These are phyloP conservation scores for Aricia artaxerxes DNA, from an alignment of 2,888 invertebrate genomes.

Conservation along the genomic window DNA sequence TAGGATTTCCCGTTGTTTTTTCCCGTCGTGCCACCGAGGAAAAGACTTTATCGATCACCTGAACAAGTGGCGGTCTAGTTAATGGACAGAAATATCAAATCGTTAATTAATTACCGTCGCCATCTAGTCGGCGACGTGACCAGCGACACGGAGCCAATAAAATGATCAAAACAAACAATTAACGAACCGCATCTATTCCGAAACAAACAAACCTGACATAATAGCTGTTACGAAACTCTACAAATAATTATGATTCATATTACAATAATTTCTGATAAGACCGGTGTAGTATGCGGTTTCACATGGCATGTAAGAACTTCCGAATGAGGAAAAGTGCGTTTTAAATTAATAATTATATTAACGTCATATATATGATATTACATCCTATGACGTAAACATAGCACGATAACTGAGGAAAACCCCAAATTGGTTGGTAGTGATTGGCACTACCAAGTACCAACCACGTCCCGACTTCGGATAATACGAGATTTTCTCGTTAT, in stretches of 20 bases:
- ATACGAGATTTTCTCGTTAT: no score
- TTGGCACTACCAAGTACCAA: no score
- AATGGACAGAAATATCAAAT: conserved; percentile 5
- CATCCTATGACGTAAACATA: not conserved
- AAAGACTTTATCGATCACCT: not conserved
- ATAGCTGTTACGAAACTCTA: conserved; percentile 3
- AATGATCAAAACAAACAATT: conserved; percentile 29
- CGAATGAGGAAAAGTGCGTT: not conserved
- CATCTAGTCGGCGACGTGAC: conserved; percentile 27
- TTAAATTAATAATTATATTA: not conserved
- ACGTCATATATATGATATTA: not conserved
- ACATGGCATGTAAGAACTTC: not conserved
- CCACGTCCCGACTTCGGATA: no score
- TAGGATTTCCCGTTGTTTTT: no score
- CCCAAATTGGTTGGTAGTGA: no score
- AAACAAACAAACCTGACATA: conserved; percentile 11
- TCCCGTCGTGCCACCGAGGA: not conserved
- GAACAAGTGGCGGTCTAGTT: not conserved
- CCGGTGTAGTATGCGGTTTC: not conserved
- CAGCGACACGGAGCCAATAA: not conserved
- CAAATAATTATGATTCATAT: not conserved
- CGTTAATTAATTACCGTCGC: conserved; percentile 8
- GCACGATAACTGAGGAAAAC: no score
- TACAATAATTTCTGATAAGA: not conserved
- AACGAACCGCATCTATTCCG: not conserved